Percentiles rank a stretch among this genome's conserved stretches.
Evolutionary conservation across 2,888 invertebrate species (phyloP).

Genomic region (Seira musarum): DNA sequence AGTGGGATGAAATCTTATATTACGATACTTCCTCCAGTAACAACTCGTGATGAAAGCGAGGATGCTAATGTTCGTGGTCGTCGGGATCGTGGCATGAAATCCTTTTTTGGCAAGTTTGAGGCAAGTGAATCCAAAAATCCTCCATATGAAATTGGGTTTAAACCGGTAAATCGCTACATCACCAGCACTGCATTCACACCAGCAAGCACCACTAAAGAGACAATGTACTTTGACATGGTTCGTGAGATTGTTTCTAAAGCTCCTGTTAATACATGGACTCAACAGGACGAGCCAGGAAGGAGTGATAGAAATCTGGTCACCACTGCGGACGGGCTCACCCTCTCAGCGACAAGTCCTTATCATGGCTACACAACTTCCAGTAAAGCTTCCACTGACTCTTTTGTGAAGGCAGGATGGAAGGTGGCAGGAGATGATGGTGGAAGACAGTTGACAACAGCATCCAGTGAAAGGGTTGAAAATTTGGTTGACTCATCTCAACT

Average conservation of each 20-base stretch:
- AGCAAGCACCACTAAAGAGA: slow-evolving; percentile 41
- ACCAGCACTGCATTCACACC: slow-evolving; percentile 27
- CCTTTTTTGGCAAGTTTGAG: slow-evolving; percentile 41
- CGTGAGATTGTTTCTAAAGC: slow-evolving; percentile 43
- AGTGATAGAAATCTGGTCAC: slow-evolving; percentile 56
- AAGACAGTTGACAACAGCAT: slow-evolving; percentile 60
- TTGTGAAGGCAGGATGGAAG: slow-evolving; percentile 43
- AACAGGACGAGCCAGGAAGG: slow-evolving; percentile 43
- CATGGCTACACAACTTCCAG: slow-evolving; percentile 35
- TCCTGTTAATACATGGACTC: slow-evolving; percentile 36
- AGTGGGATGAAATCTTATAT: slow-evolving; percentile 59
- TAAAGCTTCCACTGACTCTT: slow-evolving; percentile 26
- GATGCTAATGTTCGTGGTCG: not conserved
- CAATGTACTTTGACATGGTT: slow-evolving; percentile 49
- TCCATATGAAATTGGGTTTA: slow-evolving; percentile 66
- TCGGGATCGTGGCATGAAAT: slow-evolving; percentile 38
- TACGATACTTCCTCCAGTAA: slow-evolving; percentile 51
- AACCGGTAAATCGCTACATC: slow-evolving; percentile 55
- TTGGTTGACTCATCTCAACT: slow-evolving; percentile 51
- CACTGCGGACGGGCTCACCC: slow-evolving; percentile 22
- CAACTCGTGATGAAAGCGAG: slow-evolving; percentile 26
- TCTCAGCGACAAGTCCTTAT: slow-evolving; percentile 14
- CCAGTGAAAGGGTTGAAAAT: slow-evolving; percentile 65
- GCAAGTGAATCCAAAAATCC: slow-evolving; percentile 59
- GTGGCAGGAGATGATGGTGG: slow-evolving; percentile 36